Evolutionary conservation across 1,140 invertebrate species (phyloP).

Genomic region (Himalopsyche phryganea): DNA sequence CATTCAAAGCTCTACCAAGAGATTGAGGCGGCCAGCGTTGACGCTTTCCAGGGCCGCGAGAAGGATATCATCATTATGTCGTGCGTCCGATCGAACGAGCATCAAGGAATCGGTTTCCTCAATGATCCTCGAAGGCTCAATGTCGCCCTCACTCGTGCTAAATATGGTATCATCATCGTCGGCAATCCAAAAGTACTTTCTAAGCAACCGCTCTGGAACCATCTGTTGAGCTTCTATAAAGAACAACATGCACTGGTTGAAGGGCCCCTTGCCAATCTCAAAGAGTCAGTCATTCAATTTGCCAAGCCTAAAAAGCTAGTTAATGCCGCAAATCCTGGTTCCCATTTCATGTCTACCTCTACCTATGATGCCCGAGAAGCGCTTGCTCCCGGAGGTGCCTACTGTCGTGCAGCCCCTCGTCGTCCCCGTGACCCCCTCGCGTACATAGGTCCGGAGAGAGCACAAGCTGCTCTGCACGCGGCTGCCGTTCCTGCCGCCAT

Average conservation of each 20-base stretch:
- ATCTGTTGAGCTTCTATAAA: slow-evolving; percentile 96
- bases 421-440: slow-evolving; percentile 81
- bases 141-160: slow-evolving; percentile 95
- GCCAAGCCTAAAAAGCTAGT: slow-evolving; percentile 94
- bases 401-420: slow-evolving; percentile 55
- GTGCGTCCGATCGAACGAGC: slow-evolving; percentile 89
- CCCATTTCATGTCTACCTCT: slow-evolving; percentile 94
- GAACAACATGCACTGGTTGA: slow-evolving; percentile 97
- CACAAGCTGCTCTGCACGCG: slow-evolving; percentile 71
- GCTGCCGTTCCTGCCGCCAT: slow-evolving; percentile 90
- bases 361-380: slow-evolving; percentile 91
- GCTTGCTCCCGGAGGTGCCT: slow-evolving; percentile 73
- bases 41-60: slow-evolving; percentile 96
- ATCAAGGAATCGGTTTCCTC: slow-evolving; percentile 93
- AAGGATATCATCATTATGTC: slow-evolving; percentile 99
- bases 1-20: slow-evolving; percentile 97
- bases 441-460: slow-evolving; percentile 85
- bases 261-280: slow-evolving; percentile 95
- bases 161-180: slow-evolving; percentile 97
- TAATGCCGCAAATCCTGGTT: slow-evolving; percentile 91
- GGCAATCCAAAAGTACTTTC: slow-evolving; percentile 98
- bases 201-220: slow-evolving; percentile 98
- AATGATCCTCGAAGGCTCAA: slow-evolving; percentile 97
- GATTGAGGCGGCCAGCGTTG: slow-evolving; percentile 98
- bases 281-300: slow-evolving; percentile 95